These are phyloP conservation scores for Tipula unca DNA, from an alignment of 2,888 invertebrate genomes.

Conservation along the genomic window DNA sequence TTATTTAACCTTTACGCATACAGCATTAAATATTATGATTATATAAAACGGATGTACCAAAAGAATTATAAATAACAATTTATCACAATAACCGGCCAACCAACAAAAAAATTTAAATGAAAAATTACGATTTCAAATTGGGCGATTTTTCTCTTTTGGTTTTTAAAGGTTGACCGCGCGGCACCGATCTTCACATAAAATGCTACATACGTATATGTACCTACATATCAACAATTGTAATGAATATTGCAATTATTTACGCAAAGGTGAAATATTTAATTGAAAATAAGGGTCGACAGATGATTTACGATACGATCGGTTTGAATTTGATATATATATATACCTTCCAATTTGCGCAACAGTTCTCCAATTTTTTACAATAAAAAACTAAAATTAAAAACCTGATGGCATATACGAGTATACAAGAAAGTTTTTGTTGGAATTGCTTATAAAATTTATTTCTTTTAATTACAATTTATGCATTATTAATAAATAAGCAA, in stretches of 20 bases:
- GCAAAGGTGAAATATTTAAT: not conserved
- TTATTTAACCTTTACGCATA: not conserved
- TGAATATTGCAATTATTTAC: not conserved
- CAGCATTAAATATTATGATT: not conserved
- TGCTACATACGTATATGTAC: not conserved
- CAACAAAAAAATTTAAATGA: not conserved
- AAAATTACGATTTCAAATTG: not conserved
- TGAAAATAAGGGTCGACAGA: not conserved
- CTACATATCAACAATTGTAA: not conserved
- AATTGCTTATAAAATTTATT: not conserved
- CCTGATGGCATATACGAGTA: not conserved
- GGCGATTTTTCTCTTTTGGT: not conserved
- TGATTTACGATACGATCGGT: not conserved
- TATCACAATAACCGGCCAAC: not conserved
- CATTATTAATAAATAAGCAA: not conserved
- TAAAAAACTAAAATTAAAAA: not conserved
- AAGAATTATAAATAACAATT: not conserved
- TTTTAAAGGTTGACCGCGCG: not conserved
- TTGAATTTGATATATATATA: not conserved
- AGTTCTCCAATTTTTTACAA: not conserved
- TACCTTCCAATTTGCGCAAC: not conserved
- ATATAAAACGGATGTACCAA: not conserved
- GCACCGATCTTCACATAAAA: not conserved
- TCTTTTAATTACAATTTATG: not conserved
- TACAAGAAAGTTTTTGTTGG: not conserved